Evolutionary conservation across 2,888 invertebrate species (phyloP).

Genomic region (Euplagia quadripunctaria): DNA sequence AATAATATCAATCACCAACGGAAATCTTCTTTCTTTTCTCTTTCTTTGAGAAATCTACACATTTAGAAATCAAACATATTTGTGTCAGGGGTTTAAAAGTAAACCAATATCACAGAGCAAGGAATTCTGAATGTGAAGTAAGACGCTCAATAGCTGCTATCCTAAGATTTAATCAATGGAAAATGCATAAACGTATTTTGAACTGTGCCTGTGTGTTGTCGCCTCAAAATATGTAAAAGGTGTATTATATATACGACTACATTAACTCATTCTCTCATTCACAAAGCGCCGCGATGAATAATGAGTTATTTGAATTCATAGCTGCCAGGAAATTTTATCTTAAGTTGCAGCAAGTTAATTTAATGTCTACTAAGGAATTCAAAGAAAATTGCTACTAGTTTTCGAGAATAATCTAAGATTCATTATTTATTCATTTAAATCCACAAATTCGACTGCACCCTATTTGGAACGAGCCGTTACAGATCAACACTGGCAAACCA

Average conservation of each 20-base stretch:
- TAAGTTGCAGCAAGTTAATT: conserved; percentile 1
- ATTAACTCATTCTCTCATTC: too few relatives aligned
- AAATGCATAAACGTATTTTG: not conserved
- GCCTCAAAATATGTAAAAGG: not conserved
- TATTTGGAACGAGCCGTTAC: too few relatives aligned
- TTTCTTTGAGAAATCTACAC: too few relatives aligned
- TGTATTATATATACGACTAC: too few relatives aligned
- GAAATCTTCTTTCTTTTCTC: too few relatives aligned
- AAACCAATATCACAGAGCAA: not conserved
- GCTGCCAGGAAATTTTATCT: not conserved
- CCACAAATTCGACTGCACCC: too few relatives aligned
- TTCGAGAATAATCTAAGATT: not conserved
- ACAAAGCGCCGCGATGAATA: not conserved
- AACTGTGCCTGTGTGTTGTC: not conserved
- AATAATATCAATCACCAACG: too few relatives aligned
- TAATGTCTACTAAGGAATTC: not conserved
- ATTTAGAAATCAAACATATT: not conserved
- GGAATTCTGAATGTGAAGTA: not conserved
- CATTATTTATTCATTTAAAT: too few relatives aligned
- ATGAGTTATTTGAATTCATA: not conserved
- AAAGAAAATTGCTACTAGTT: not conserved
- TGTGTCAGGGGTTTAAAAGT: not conserved
- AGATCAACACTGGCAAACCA: too few relatives aligned
- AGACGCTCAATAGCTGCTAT: not conserved
- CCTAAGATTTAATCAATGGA: not conserved